phyloP scores from a whole-genome alignment of 2,797 vertebrate genomes.

The Lacerta agilis region DNA sequence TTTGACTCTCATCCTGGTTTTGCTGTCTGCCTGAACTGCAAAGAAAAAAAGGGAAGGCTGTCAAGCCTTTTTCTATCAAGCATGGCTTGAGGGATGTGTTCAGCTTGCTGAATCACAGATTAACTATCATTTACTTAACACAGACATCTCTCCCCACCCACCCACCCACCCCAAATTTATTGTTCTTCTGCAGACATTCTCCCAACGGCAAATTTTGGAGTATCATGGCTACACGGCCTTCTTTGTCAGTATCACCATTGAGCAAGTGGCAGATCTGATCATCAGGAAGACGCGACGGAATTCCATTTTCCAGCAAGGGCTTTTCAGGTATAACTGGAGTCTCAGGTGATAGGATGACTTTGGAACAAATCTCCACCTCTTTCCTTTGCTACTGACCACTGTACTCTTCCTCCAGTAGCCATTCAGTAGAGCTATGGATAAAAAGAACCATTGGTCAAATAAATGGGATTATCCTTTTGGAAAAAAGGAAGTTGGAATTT shows the following conservation, averaged over 20 bases:
- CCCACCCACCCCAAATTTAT: neutral
- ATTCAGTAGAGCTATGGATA: neutral
- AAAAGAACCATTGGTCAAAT: neutral
- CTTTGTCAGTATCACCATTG: slow-evolving; percentile 81
- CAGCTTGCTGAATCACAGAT: neutral
- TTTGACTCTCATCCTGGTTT: neutral
- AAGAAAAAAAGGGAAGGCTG: too few species aligned
- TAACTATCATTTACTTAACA: neutral
- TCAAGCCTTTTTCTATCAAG: neutral
- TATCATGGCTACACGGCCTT: slow-evolving; percentile 81
- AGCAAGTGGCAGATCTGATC: slow-evolving; percentile 83
- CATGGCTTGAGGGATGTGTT: neutral
- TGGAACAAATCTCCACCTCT: neutral
- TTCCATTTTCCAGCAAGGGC: slow-evolving; percentile 82
- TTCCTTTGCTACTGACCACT: neutral
- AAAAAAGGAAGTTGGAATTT: neutral
- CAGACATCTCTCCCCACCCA: neutral
- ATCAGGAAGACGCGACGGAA: slow-evolving; percentile 84
- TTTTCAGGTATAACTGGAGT: slow-evolving; percentile 72
- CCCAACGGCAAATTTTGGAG: slow-evolving; percentile 77
- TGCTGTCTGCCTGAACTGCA: neutral
- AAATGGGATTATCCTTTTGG: neutral
- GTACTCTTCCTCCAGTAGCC: neutral
- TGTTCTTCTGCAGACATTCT: slow-evolving; percentile 71
- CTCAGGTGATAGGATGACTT: neutral